Percentiles rank a stretch among this genome's conserved stretches.
These are phyloP conservation scores for Rhynchonycteris naso DNA, from an alignment of 2,797 vertebrate species.

Conservation along the genomic window DNA sequence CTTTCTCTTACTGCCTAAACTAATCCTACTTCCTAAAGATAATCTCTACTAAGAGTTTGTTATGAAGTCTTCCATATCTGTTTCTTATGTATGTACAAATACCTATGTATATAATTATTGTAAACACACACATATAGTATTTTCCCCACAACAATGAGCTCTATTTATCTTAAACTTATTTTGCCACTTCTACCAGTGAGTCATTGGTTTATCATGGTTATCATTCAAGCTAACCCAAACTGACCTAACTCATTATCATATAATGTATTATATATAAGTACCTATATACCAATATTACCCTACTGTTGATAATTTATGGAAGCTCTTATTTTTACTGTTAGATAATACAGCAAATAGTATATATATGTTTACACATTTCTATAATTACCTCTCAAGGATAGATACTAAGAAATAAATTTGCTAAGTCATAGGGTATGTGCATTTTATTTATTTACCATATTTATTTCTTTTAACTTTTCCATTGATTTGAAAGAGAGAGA, in stretches of 20 bases:
- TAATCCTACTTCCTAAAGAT: background rate
- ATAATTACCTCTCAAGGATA: background rate
- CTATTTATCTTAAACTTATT: constrained; percentile 14
- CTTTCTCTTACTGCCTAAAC: background rate
- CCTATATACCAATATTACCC: background rate
- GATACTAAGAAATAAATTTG: background rate
- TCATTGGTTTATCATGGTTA: background rate
- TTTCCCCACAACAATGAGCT: background rate
- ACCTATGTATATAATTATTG: background rate
- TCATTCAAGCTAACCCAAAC: background rate
- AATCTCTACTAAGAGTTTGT: background rate
- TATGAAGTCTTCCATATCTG: background rate
- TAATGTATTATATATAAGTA: background rate
- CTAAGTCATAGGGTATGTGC: background rate
- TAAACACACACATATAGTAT: background rate
- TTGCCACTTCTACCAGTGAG: background rate
- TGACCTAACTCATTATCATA: background rate
- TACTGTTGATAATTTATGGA: background rate
- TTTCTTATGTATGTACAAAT: background rate
- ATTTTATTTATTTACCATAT: background rate
- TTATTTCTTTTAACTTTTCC: too few species aligned
- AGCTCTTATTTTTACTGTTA: background rate
- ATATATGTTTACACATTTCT: background rate
- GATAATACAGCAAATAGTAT: background rate
- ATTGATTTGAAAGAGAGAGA: too few species aligned